Conservation (phyloP, 1,140 invertebrate genomes). For the Leptinotarsa lineolata region DNA sequence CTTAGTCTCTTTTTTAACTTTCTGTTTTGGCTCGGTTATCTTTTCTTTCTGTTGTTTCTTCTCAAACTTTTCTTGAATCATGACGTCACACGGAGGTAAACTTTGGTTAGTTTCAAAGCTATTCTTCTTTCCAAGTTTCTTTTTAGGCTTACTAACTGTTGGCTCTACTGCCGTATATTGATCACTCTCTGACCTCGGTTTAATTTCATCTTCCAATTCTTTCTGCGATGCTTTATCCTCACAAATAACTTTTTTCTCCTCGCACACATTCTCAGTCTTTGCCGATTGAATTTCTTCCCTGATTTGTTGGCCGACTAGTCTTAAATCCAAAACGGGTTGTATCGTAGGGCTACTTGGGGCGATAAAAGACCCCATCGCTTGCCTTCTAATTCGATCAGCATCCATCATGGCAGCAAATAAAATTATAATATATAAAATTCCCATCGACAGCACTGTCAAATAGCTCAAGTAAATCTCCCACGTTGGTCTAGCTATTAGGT, state of each 20-base stretch:
- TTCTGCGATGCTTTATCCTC: constrained; percentile 27
- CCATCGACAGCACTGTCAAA: constrained; percentile 65
- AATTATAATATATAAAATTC: constrained; percentile 69
- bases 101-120: constrained; percentile 34
- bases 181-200: constrained; percentile 39
- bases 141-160: constrained; percentile 48
- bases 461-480: constrained; percentile 81
- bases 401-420: constrained; percentile 74
- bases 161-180: constrained; percentile 49
- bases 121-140: constrained; percentile 42
- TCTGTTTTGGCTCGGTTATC: constrained; percentile 35
- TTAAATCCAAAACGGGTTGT: constrained; percentile 66
- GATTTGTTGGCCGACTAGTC: constrained; percentile 51
- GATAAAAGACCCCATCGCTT: constrained; percentile 41
- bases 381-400: constrained; percentile 71
- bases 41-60: constrained; percentile 37
- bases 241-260: constrained; percentile 25
- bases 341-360: constrained; percentile 56
- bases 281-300: constrained; percentile 47
- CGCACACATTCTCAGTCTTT: constrained; percentile 42
- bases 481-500: constrained; percentile 72
- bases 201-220: constrained; percentile 31
- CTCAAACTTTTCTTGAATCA: constrained; percentile 30
- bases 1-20: constrained; percentile 38
- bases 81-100: constrained; percentile 18